Conservation (phyloP, 2,888 invertebrate genomes). For the Acanthococcus lagerstroemiae region DNA sequence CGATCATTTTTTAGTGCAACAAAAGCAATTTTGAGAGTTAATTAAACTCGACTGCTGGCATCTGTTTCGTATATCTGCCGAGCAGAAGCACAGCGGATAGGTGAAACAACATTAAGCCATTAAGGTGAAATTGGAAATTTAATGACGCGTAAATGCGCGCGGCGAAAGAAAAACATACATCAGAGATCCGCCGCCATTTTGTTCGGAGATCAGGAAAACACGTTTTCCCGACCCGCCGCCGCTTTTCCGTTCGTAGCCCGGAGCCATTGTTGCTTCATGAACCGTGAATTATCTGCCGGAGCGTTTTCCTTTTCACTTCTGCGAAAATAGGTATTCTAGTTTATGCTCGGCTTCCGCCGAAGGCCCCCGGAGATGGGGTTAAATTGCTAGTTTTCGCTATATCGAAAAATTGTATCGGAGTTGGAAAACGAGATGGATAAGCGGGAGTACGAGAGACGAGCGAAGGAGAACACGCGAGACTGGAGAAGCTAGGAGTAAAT, state of each 20-base stretch:
- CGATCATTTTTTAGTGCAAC: too few relatives aligned
- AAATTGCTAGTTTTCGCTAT: background rate
- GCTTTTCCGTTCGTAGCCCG: conserved; percentile 12
- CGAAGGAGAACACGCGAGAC: too few relatives aligned
- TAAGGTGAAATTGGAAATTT: conserved; percentile 29
- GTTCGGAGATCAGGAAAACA: conserved; percentile 17
- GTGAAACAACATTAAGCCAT: conserved; percentile 29
- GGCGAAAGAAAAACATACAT: conserved; percentile 20
- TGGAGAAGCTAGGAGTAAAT: too few relatives aligned
- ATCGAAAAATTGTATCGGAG: background rate
- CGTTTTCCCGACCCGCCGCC: conserved; percentile 4
- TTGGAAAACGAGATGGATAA: background rate
- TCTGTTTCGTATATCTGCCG: conserved; percentile 19
- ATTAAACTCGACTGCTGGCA: conserved; percentile 28
- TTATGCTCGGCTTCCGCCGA: conserved; percentile 6
- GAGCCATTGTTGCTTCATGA: conserved; percentile 28
- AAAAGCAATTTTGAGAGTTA: too few relatives aligned
- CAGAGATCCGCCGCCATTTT: conserved; percentile 25
- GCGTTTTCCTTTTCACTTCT: conserved; percentile 22
- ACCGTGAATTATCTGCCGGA: conserved; percentile 24
- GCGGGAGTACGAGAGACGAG: too few relatives aligned
- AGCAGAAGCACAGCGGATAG: conserved; percentile 2
- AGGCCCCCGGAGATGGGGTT: background rate
- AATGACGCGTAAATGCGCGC: conserved; percentile 23
- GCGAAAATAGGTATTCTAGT: conserved; percentile 26